Percentiles rank a stretch among this genome's conserved stretches.
phyloP scores from a whole-genome alignment of 2,113 vertebrate genomes.

The Sorex fumeus region DNA sequence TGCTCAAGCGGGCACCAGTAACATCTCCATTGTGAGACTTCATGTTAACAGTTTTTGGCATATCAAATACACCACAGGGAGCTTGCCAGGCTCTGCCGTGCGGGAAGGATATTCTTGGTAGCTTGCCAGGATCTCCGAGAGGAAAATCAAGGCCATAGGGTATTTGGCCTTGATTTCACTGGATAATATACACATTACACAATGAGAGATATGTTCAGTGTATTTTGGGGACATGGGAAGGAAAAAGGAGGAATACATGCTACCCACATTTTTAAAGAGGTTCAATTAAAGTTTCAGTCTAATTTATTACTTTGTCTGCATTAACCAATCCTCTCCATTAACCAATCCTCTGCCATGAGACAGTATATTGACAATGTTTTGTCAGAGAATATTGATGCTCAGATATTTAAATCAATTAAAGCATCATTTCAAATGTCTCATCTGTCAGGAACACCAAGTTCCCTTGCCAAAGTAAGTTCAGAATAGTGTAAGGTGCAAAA shows the following conservation, averaged over 20 bases:
- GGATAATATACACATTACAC: not conserved
- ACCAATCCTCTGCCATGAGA: not conserved
- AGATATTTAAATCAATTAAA: conserved; percentile 63
- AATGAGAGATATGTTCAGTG: not conserved
- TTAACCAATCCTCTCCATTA: conserved; percentile 33
- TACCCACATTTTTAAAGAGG: not conserved
- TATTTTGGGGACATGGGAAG: too few species aligned
- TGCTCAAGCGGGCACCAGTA: too few species aligned
- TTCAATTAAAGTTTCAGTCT: conserved; percentile 18
- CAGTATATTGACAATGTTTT: not conserved
- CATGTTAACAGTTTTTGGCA: too few species aligned
- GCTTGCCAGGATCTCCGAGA: too few species aligned
- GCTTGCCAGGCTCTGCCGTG: too few species aligned
- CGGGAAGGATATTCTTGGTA: too few species aligned
- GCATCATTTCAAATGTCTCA: not conserved
- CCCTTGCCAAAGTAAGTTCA: conserved; percentile 21
- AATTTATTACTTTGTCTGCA: not conserved
- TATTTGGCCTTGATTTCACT: too few species aligned
- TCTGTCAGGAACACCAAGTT: conserved; percentile 57
- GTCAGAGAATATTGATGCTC: conserved; percentile 30
- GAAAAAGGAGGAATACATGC: not conserved
- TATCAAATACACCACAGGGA: too few species aligned
- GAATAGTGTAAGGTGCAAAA: not conserved
- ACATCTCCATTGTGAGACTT: too few species aligned
- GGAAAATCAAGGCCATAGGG: too few species aligned